Conservation (phyloP, 2,888 invertebrate species). For the Aphidius colemani region DNA sequence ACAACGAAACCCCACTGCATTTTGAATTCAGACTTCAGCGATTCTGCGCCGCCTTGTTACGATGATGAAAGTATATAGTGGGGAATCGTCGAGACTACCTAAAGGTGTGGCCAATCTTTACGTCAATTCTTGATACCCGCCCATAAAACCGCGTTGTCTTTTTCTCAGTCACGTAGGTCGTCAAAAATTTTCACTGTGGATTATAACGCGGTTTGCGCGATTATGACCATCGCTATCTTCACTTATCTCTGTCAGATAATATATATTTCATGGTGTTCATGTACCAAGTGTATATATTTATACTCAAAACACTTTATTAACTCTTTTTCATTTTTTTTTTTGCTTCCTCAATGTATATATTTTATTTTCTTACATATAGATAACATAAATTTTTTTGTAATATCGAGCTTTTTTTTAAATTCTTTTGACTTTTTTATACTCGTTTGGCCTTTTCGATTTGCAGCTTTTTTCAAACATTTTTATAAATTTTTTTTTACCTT, state of each 20-base stretch:
- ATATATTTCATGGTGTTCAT: not conserved
- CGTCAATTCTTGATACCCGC: constrained; percentile 32
- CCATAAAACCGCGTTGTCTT: constrained; percentile 43
- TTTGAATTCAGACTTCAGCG: not conserved
- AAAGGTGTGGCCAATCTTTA: constrained; percentile 39
- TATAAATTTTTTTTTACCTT: constrained; percentile 6
- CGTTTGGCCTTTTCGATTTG: not conserved
- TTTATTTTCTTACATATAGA: not conserved
- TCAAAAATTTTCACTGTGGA: constrained; percentile 60
- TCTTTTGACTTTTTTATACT: constrained; percentile 1
- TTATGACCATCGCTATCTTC: constrained; percentile 54
- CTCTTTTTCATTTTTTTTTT: constrained; percentile 17
- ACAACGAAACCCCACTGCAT: not conserved
- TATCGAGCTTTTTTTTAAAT: not conserved
- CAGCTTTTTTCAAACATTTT: constrained; percentile 11
- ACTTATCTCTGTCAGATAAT: constrained; percentile 18
- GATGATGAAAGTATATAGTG: constrained; percentile 37
- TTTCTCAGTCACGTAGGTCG: constrained; percentile 52
- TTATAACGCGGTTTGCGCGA: constrained; percentile 61
- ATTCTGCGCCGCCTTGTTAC: constrained; percentile 13
- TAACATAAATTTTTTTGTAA: too few relatives aligned
- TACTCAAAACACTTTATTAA: constrained; percentile 20
- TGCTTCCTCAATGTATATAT: not conserved
- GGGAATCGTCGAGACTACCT: constrained; percentile 29
- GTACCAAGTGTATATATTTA: constrained; percentile 14